A percentile compares a stretch with the other conserved stretches of the same genome.
Conservation (phyloP, 2,888 invertebrate genomes). For the Sipunculus nudus region DNA sequence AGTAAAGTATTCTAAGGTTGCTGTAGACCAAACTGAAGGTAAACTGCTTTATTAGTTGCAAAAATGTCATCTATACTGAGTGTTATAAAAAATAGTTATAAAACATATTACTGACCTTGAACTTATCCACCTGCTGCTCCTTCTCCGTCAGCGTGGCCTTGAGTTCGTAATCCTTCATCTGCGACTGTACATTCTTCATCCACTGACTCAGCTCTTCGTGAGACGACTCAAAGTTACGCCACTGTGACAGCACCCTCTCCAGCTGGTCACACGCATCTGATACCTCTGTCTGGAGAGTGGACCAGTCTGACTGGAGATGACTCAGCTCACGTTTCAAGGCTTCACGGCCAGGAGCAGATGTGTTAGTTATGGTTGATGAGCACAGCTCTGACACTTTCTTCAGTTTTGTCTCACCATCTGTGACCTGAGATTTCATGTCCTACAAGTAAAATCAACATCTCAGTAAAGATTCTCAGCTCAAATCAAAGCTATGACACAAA, state of each 20-base stretch:
- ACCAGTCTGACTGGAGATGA: conserved; percentile 92
- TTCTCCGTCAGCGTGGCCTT: conserved; percentile 59
- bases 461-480: background rate
- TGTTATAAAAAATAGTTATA: background rate
- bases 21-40: too few relatives aligned
- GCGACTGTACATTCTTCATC: conserved; percentile 88
- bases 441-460: background rate
- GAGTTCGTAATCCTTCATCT: conserved; percentile 71
- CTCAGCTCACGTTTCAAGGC: conserved; percentile 79
- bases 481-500: too few relatives aligned
- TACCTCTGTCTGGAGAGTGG: conserved; percentile 49
- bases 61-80: too few relatives aligned
- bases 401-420: conserved; percentile 81
- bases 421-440: conserved; percentile 10
- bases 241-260: conserved; percentile 85
- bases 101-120: conserved; percentile 32
- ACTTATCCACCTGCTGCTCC: conserved; percentile 63
- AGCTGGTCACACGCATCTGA: conserved; percentile 66
- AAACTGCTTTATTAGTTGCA: too few relatives aligned
- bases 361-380: conserved; percentile 15
- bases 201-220: conserved; percentile 86
- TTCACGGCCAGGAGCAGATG: conserved; percentile 29
- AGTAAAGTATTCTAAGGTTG: too few relatives aligned
- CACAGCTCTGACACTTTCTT: conserved; percentile 4
- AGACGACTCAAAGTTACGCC: conserved; percentile 89